Percentiles rank a stretch among this genome's conserved stretches.
phyloP scores from a whole-genome alignment of 2,113 vertebrate species.

The Psettodes erumei region DNA sequence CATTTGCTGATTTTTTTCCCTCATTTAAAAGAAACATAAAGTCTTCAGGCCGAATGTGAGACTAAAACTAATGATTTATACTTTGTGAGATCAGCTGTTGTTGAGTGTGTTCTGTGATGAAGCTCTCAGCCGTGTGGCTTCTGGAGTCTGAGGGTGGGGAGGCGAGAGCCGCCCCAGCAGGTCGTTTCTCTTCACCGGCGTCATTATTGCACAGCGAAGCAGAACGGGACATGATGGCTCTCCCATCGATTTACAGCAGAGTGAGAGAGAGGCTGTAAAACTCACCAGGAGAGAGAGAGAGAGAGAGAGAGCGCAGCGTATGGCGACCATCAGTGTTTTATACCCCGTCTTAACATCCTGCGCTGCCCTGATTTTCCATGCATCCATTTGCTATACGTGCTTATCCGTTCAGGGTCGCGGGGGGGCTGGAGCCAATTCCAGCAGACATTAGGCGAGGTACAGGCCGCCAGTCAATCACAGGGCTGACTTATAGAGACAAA shows the following conservation, averaged over 20 bases:
- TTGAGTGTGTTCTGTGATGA: background rate
- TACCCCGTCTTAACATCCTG: background rate
- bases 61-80: too few species aligned
- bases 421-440: too few species aligned
- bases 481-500: too few species aligned
- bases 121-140: too few species aligned
- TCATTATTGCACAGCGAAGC: constrained; percentile 64
- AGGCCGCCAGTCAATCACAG: too few species aligned
- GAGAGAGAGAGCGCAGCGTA: background rate
- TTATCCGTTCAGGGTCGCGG: too few species aligned
- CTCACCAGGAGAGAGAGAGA: background rate
- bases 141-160: constrained; percentile 3
- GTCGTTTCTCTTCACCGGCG: constrained; percentile 42
- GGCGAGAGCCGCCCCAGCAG: constrained; percentile 41
- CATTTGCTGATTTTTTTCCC: too few species aligned
- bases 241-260: constrained; percentile 51
- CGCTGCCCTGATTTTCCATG: too few species aligned
- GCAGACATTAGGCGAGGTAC: too few species aligned
- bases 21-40: too few species aligned
- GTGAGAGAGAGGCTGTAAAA: background rate
- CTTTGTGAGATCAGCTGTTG: too few species aligned
- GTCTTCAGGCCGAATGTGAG: background rate
- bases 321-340: background rate
- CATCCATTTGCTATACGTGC: too few species aligned
- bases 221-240: constrained; percentile 50